A percentile compares a stretch with the other conserved stretches of the same genome.
phyloP scores from a whole-genome alignment of 1,140 invertebrate genomes.

The Pollicipes pollicipes region DNA sequence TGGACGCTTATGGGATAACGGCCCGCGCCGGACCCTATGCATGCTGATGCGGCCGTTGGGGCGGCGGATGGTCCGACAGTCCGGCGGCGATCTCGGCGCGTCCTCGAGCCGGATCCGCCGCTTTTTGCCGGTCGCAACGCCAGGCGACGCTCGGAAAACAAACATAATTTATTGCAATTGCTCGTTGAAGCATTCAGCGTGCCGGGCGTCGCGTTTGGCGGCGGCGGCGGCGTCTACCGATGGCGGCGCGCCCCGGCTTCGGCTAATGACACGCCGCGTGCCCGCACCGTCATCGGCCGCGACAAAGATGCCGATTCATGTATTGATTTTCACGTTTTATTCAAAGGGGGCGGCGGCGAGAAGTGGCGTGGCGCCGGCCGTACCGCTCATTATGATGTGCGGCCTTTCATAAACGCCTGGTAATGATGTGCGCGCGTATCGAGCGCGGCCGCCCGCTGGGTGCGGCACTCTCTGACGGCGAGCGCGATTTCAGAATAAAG shows the following conservation, averaged over 20 bases:
- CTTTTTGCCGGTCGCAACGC: not conserved
- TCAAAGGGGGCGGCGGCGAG: not conserved
- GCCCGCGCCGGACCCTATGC: not conserved
- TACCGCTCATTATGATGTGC: not conserved
- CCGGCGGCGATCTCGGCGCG: no score
- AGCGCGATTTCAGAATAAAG: not conserved
- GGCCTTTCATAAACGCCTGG: not conserved
- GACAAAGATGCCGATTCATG: not conserved
- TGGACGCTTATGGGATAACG: constrained; percentile 1
- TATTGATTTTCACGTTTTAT: not conserved
- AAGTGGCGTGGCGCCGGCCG: not conserved
- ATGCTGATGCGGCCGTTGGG: not conserved
- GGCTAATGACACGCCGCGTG: not conserved
- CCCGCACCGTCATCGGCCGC: not conserved
- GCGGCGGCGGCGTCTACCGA: no score
- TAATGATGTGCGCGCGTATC: not conserved
- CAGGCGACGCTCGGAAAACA: not conserved
- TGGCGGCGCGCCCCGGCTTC: not conserved
- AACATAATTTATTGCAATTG: constrained; percentile 2
- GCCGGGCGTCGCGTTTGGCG: not conserved
- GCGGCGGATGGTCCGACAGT: not conserved
- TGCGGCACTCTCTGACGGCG: no score
- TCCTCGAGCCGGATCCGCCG: not conserved
- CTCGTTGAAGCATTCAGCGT: constrained; percentile 1
- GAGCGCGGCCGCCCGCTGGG: no score